phyloP scores from a whole-genome alignment of 2,113 vertebrate species.

The Urocitellus parryii region DNA sequence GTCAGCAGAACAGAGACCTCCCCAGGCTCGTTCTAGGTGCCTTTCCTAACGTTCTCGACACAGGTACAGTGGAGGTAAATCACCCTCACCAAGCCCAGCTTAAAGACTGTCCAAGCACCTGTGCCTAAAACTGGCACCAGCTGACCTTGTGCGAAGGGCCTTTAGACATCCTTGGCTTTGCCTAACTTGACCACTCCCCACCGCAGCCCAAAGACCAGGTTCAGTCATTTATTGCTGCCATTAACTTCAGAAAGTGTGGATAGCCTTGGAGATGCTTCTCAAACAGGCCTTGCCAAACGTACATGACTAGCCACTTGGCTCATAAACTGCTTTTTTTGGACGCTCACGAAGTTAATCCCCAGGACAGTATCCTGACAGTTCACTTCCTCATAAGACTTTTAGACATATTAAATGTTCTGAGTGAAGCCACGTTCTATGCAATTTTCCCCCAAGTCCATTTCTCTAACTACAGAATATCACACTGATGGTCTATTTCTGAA shows the following conservation, averaged over 20 bases:
- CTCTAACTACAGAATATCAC: background rate
- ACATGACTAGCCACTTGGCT: background rate
- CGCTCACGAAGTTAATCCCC: background rate
- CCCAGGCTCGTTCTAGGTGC: background rate
- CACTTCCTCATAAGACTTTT: background rate
- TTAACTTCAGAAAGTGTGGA: constrained; percentile 44
- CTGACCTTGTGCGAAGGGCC: background rate
- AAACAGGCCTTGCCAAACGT: background rate
- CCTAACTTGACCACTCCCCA: background rate
- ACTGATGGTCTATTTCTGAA: background rate
- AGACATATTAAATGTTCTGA: background rate
- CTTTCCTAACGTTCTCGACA: background rate
- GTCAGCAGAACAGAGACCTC: background rate
- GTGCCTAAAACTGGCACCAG: background rate
- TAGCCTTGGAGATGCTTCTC: background rate
- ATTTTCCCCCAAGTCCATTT: background rate
- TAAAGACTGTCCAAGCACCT: rapidly evolving
- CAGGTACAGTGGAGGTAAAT: background rate
- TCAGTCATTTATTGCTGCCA: background rate
- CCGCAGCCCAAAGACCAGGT: background rate
- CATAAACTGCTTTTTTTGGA: background rate
- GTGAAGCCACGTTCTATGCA: constrained; percentile 5
- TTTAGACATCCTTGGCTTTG: background rate
- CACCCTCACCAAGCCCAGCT: background rate
- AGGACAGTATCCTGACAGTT: background rate